phyloP scores from a whole-genome alignment of 2,797 vertebrate species.

The Chelon labrosus region DNA sequence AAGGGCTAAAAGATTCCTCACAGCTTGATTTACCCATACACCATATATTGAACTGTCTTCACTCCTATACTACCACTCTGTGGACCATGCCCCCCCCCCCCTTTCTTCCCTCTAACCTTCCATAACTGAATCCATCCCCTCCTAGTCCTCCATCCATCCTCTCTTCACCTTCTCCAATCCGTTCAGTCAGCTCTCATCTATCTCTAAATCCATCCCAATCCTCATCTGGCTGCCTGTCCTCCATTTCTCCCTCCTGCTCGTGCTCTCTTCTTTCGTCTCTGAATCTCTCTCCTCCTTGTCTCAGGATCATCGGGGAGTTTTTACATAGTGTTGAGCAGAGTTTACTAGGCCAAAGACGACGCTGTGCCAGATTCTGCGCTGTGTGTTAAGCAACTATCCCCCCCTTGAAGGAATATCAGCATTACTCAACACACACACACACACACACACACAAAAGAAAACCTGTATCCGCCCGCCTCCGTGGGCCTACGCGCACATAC shows the following conservation, averaged over 20 bases:
- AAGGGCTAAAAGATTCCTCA: slow-evolving; percentile 24
- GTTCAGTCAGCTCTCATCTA: slow-evolving; percentile 72
- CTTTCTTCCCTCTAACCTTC: slow-evolving; percentile 50
- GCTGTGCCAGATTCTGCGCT: slow-evolving; percentile 69
- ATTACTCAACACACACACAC: slow-evolving; percentile 71
- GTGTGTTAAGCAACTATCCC: slow-evolving; percentile 73
- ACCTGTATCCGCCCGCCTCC: slow-evolving; percentile 57
- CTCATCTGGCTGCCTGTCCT: slow-evolving; percentile 72
- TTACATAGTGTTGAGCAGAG: slow-evolving; percentile 77
- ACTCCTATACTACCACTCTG: slow-evolving; percentile 15
- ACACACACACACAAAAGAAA: slow-evolving; percentile 28
- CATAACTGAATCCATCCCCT: slow-evolving; percentile 67
- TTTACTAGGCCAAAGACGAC: slow-evolving; percentile 82
- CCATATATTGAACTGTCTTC: slow-evolving; percentile 24
- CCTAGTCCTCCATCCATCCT: slow-evolving; percentile 66
- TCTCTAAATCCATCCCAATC: slow-evolving; percentile 76
- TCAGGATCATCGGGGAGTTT: slow-evolving; percentile 71
- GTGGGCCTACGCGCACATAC: slow-evolving; percentile 42
- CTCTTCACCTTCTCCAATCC: slow-evolving; percentile 69
- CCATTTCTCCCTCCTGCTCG: slow-evolving; percentile 63
- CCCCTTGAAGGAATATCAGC: slow-evolving; percentile 69
- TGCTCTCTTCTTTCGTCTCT: slow-evolving; percentile 26
- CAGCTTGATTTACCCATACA: slow-evolving; percentile 25
- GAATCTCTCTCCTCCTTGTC: slow-evolving; percentile 43
- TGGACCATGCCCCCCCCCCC: slow-evolving; percentile 1